phyloP scores from a whole-genome alignment of 2,113 vertebrate genomes.

The Malurus elegans region DNA sequence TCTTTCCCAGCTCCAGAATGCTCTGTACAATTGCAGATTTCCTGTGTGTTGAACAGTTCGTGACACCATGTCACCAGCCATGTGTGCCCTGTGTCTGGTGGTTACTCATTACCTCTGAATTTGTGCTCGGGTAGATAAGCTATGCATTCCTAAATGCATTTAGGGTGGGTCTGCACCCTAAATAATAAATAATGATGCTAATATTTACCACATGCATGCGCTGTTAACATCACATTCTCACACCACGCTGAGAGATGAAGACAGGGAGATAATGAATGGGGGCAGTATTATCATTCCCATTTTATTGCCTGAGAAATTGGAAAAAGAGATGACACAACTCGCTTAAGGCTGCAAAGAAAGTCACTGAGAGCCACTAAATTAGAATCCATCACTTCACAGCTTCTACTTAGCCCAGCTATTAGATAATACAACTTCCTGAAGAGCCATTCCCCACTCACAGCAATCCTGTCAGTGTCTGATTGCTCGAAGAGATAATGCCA shows the following conservation, averaged over 20 bases:
- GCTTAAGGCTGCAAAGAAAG: slow-evolving; percentile 51
- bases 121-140: neutral
- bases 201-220: neutral
- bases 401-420: slow-evolving; percentile 26
- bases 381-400: slow-evolving; percentile 55
- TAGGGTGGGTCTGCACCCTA: neutral
- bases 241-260: neutral
- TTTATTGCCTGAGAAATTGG: slow-evolving; percentile 37
- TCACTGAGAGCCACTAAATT: neutral
- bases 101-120: neutral
- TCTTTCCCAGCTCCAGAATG: neutral
- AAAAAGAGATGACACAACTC: slow-evolving; percentile 35
- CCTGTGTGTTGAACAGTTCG: neutral
- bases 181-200: neutral
- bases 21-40: neutral
- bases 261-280: neutral
- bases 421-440: neutral
- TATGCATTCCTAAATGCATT: neutral
- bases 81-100: neutral
- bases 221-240: neutral
- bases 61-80: neutral
- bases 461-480: neutral
- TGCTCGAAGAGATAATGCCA: neutral
- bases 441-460: neutral
- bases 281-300: neutral